phyloP scores from a whole-genome alignment of 2,113 vertebrate species.

The Corythoichthys haematopterus region DNA sequence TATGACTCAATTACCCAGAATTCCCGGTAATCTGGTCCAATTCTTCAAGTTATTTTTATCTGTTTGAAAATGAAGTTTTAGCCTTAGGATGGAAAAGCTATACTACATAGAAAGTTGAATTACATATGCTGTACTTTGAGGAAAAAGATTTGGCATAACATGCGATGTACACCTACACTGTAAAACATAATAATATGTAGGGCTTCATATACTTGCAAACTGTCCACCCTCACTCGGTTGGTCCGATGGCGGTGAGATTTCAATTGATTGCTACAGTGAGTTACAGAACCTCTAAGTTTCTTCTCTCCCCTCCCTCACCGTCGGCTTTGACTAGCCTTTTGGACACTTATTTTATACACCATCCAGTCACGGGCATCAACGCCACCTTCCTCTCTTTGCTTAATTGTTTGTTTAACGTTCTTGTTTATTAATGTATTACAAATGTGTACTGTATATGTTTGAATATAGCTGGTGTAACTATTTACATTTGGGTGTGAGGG shows the following conservation, averaged over 20 bases:
- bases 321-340: slow-evolving; percentile 51
- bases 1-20: slow-evolving; percentile 25
- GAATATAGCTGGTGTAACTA: not conserved
- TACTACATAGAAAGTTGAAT: not conserved
- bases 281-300: slow-evolving; percentile 62
- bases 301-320: slow-evolving; percentile 61
- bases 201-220: not conserved
- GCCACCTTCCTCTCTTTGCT: too few relatives aligned
- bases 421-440: too few relatives aligned
- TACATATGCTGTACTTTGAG: too few relatives aligned
- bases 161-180: not conserved
- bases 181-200: accelerated
- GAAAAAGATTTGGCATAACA: not conserved
- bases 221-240: too few relatives aligned
- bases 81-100: not conserved
- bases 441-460: too few relatives aligned
- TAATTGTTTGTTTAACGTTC: too few relatives aligned
- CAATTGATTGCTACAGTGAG: slow-evolving; percentile 67
- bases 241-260: slow-evolving; percentile 60
- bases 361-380: too few relatives aligned
- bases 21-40: not conserved
- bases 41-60: not conserved
- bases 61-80: not conserved
- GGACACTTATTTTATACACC: too few relatives aligned
- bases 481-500: not conserved